A percentile compares a stretch with the other conserved stretches of the same genome.
phyloP scores from a whole-genome alignment of 2,888 invertebrate genomes.

The Ophion ellenae region DNA sequence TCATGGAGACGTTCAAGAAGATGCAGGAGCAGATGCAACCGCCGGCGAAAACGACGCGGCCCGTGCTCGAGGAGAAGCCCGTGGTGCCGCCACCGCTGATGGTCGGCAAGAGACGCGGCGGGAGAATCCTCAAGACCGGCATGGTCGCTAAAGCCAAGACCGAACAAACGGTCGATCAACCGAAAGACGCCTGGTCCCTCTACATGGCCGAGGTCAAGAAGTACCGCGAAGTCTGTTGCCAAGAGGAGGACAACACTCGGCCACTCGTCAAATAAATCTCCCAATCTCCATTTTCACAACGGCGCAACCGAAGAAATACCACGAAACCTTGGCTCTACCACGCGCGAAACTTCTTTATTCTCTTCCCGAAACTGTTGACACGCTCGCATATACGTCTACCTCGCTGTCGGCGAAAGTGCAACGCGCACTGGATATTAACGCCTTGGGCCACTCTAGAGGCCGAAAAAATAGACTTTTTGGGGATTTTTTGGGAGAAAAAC shows the following conservation, averaged over 20 bases:
- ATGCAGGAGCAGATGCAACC: slow-evolving; percentile 88
- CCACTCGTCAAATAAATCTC: slow-evolving; percentile 92
- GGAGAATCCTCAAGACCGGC: slow-evolving; percentile 94
- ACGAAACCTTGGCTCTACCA: not conserved
- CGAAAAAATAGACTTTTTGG: no score
- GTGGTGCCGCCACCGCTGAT: slow-evolving; percentile 85
- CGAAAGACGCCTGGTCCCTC: slow-evolving; percentile 96
- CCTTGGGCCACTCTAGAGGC: no score
- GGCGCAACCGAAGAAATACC: not conserved
- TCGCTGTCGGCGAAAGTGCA: not conserved
- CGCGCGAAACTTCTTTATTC: not conserved
- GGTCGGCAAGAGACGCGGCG: slow-evolving; percentile 93
- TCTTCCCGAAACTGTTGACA: not conserved
- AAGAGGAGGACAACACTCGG: slow-evolving; percentile 95
- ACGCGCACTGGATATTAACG: not conserved
- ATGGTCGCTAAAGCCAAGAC: slow-evolving; percentile 93
- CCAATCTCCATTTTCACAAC: not conserved
- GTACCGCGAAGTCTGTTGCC: slow-evolving; percentile 96
- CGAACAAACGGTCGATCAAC: slow-evolving; percentile 87
- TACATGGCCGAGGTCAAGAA: slow-evolving; percentile 97
- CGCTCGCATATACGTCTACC: not conserved
- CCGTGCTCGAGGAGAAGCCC: slow-evolving; percentile 82
- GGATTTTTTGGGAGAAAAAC: no score
- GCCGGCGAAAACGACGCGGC: slow-evolving; percentile 80
- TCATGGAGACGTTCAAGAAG: slow-evolving; percentile 95